Base-by-base conservation (phyloP, 2,888 invertebrate species). In the Drosophila borborema region DNA sequence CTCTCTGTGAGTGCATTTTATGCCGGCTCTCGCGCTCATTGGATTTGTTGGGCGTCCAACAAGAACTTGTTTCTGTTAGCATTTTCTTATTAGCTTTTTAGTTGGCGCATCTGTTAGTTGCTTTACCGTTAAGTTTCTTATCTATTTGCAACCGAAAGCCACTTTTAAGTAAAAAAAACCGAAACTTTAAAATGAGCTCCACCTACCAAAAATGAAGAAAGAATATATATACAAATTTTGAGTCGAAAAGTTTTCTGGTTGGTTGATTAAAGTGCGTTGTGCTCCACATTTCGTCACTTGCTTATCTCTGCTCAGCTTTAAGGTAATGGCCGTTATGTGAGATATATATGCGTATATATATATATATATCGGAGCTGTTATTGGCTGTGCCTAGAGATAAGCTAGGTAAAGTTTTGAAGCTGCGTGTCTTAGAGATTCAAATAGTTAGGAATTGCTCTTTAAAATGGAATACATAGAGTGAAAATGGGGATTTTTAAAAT, bases 91-190 rank as follows among this genome's bases (percentile, higher is more conserved):
- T 67, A 68, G 67, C 38, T 82, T 80, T 65, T 60, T 68, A 64
- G 72, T 60, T 77, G 84, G 72, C 84, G 80, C 84, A 88, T 87
- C 87, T 90, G 89, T 73, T 84, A 79, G 90, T 77, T 87, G 75
- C 61, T 79, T 80, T 82, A 85, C 82, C 76, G 87, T 87, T 86
- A 78, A 70, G 72, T 67, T 65, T 79, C 74, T 77, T 75, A 75
- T 77, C 72, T 68, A 54, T 56, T 48, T 54, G 49, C 53, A 36
- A 65, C 53, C 31, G 28, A 48, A 38, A 58, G 53, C 71, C 64
- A 59, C 62, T 28, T 54, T 38, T 20, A 23, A 41, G 40, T 34
- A 16, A 38, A 54, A 54, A 23, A 73, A 31, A 73, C 23, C 20
- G n/a, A n/a, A 63, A 74, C 75, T 73, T 81, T 80, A 74, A 88